Percentiles rank a stretch among this genome's conserved stretches.
Evolutionary conservation across 35 echinoderm and acorn worm genomes (phyloP).

Genomic region (Holothuria glaberrima): DNA sequence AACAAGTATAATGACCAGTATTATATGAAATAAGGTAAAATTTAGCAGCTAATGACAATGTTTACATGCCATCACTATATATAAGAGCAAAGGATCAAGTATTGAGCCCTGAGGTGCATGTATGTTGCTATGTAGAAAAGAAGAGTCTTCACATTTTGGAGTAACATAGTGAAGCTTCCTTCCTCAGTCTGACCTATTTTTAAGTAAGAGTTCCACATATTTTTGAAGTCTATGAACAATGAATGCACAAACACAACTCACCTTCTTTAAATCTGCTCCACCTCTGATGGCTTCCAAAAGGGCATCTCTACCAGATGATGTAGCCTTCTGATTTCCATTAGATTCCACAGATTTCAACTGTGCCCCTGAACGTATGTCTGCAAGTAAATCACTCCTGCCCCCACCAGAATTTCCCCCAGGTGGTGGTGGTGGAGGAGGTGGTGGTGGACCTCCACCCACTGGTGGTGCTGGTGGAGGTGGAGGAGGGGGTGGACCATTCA

Average conservation of each 20-base stretch:
- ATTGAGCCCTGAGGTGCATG: too few species aligned
- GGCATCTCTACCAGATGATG: slow-evolving; percentile 5
- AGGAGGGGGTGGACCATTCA: slow-evolving; percentile 1
- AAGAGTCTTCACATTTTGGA: too few species aligned
- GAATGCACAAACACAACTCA: background rate
- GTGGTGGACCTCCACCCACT: background rate
- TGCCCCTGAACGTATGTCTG: slow-evolving; percentile 30
- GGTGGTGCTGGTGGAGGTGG: background rate
- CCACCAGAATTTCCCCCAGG: background rate
- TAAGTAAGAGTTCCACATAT: too few species aligned
- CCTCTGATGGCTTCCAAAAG: slow-evolving; percentile 25
- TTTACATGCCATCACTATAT: too few species aligned
- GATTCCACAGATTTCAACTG: background rate
- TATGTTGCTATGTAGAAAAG: too few species aligned
- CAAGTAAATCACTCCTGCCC: background rate
- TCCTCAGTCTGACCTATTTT: too few species aligned
- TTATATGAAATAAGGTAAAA: too few species aligned
- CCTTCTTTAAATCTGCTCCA: slow-evolving; percentile 30
- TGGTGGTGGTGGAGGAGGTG: slow-evolving; percentile 35
- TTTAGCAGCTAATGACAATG: too few species aligned
- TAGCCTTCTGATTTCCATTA: background rate
- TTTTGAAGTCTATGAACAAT: too few species aligned
- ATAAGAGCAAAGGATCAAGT: too few species aligned
- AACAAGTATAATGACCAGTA: too few species aligned
- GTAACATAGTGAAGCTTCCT: too few species aligned